Evolutionary conservation across 2,888 invertebrate species (phyloP).

Genomic region (Cyaniris semiargus): DNA sequence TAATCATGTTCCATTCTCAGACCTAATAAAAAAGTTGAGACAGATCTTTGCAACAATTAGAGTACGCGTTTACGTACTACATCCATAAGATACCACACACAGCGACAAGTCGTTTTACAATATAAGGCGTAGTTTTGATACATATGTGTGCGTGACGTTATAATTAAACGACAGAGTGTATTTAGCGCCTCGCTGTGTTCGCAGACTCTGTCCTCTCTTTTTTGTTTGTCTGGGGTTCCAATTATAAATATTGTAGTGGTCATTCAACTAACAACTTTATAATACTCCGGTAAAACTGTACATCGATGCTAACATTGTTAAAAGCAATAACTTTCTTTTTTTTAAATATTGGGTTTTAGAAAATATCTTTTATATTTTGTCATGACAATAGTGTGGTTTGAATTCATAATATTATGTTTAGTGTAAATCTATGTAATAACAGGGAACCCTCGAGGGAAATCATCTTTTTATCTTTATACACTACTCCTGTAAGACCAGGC

Average conservation of each 20-base stretch:
- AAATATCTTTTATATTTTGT: background rate
- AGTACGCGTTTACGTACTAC: background rate
- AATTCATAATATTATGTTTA: background rate
- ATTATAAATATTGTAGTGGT: background rate
- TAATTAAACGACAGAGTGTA: background rate
- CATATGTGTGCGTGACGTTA: background rate
- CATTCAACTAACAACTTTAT: background rate
- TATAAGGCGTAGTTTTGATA: background rate
- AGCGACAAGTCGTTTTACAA: background rate
- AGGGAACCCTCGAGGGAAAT: background rate
- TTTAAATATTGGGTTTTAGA: background rate
- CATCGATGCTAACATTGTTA: background rate
- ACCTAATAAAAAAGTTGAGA: background rate
- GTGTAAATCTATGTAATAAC: background rate
- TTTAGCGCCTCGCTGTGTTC: too few relatives aligned
- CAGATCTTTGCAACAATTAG: background rate
- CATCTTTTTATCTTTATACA: slow-evolving; percentile 2
- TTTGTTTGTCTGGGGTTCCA: background rate
- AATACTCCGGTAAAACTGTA: background rate
- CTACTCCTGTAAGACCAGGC: background rate
- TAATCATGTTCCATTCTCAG: background rate
- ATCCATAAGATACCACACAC: background rate
- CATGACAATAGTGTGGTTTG: background rate
- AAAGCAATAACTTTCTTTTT: background rate
- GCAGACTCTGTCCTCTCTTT: background rate